phyloP scores from a whole-genome alignment of 2,888 invertebrate genomes.

The Macrosoma leucophasiata region DNA sequence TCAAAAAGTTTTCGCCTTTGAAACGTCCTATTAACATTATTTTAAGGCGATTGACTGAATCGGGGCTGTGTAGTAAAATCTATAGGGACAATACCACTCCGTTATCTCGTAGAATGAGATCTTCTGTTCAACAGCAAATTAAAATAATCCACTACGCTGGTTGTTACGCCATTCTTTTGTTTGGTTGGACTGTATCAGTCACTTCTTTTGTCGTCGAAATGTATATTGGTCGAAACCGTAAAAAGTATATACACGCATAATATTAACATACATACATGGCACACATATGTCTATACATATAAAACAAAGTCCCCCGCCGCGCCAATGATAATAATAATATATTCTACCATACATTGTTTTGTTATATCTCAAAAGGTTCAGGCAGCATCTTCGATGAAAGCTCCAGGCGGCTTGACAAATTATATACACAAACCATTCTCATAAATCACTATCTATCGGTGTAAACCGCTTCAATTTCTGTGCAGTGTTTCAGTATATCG shows the following conservation, averaged over 20 bases:
- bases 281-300: neutral
- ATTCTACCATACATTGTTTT: too few species aligned
- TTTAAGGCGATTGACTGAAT: slow-evolving; percentile 39
- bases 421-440: too few species aligned
- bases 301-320: slow-evolving; percentile 6
- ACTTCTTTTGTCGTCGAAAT: slow-evolving; percentile 43
- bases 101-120: slow-evolving; percentile 2
- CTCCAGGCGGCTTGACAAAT: too few species aligned
- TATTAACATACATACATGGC: neutral
- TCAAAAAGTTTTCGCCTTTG: slow-evolving; percentile 54
- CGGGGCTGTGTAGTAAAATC: slow-evolving; percentile 44
- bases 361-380: too few species aligned
- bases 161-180: slow-evolving; percentile 44
- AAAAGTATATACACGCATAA: slow-evolving; percentile 10
- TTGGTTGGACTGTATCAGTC: slow-evolving; percentile 43
- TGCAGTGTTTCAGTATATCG: too few species aligned
- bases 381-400: too few species aligned
- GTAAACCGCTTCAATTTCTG: slow-evolving; percentile 1
- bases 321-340: slow-evolving; percentile 8
- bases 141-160: slow-evolving; percentile 44
- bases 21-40: slow-evolving; percentile 35
- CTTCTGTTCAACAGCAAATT: too few species aligned
- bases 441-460: too few species aligned
- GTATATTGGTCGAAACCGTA: slow-evolving; percentile 26
- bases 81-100: slow-evolving; percentile 33